Conservation (phyloP, 1,140 invertebrate species). For the Subanguina moxae region DNA sequence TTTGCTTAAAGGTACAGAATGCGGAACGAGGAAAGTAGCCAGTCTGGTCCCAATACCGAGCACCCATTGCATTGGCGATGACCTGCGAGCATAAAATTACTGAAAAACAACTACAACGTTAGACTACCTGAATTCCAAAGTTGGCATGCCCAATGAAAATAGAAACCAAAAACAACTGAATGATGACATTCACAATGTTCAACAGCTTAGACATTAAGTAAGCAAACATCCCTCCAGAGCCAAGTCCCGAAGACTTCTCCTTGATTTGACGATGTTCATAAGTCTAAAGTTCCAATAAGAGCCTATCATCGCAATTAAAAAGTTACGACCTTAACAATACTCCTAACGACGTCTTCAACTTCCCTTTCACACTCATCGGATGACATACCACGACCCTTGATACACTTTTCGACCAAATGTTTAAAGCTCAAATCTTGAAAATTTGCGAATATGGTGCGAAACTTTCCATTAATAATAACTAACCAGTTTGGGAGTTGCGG, state of each 20-base stretch:
- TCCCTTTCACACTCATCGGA: no score
- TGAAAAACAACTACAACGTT: not conserved
- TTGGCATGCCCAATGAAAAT: not conserved
- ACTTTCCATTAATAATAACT: no score
- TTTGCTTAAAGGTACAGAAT: slow-evolving; percentile 7
- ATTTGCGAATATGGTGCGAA: no score
- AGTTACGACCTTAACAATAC: no score
- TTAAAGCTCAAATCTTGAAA: no score
- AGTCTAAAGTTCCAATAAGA: not conserved
- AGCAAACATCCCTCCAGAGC: not conserved
- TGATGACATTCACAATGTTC: slow-evolving; percentile 1
- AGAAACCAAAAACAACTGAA: not conserved
- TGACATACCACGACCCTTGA: no score
- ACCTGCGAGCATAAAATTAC: not conserved
- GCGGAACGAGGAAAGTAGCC: slow-evolving; percentile 1
- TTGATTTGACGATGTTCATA: slow-evolving; percentile 2
- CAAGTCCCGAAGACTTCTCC: not conserved
- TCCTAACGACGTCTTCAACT: no score
- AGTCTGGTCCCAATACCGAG: not conserved
- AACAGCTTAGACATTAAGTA: slow-evolving; percentile 4
- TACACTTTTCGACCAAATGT: no score
- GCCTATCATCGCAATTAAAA: no score
- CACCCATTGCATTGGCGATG: not conserved
- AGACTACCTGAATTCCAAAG: slow-evolving; percentile 2
- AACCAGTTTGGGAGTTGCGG: no score